A percentile compares a stretch with the other conserved stretches of the same genome.
Evolutionary conservation across 2,797 vertebrate genomes (phyloP).

Genomic region (Diplodus sargus): DNA sequence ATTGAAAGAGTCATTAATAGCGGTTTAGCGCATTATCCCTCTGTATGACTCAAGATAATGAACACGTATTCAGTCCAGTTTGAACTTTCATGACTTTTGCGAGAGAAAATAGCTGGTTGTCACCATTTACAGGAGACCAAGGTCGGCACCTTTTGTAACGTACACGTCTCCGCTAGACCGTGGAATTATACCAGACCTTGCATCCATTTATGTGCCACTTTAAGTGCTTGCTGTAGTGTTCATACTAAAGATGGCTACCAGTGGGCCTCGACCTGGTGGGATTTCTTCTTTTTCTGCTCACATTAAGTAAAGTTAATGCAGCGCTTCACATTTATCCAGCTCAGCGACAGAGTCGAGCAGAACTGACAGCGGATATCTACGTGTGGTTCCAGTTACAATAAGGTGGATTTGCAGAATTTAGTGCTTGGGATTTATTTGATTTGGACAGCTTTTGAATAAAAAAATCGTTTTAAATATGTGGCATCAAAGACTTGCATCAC

Average conservation of each 20-base stretch:
- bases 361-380: neutral
- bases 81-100: slow-evolving; percentile 4
- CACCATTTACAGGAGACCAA: neutral
- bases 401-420: neutral
- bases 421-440: neutral
- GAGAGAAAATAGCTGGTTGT: slow-evolving; percentile 23
- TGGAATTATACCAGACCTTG: slow-evolving; percentile 1
- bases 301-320: slow-evolving; percentile 27
- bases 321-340: slow-evolving; percentile 6
- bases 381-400: neutral
- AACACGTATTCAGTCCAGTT: neutral
- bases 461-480: neutral
- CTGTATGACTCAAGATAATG: slow-evolving; percentile 1
- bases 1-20: neutral
- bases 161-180: neutral
- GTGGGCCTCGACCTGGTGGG: neutral
- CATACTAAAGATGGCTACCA: neutral
- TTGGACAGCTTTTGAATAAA: neutral
- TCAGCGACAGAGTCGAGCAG: neutral
- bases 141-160: neutral
- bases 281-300: slow-evolving; percentile 5
- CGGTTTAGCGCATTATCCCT: slow-evolving; percentile 1
- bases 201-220: neutral
- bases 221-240: slow-evolving; percentile 13
- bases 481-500: neutral